phyloP scores from a whole-genome alignment of 2,888 invertebrate species.

The Mayetiola destructor region DNA sequence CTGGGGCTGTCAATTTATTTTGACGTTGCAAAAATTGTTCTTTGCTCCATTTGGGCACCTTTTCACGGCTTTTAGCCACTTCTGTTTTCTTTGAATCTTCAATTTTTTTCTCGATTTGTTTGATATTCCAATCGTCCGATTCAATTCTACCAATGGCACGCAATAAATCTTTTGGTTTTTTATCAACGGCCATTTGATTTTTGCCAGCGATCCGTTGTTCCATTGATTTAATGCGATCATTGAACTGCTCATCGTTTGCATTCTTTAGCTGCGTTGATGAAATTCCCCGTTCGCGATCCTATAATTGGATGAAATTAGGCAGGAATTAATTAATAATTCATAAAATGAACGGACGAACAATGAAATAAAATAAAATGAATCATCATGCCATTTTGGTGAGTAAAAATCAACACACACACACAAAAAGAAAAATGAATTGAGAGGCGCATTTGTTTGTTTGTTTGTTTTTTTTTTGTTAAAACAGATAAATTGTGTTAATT shows the following conservation, averaged over 20 bases:
- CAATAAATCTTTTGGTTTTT: conserved; percentile 73
- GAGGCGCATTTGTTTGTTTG: too few species aligned
- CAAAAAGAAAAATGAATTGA: neutral
- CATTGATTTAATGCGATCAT: conserved; percentile 48
- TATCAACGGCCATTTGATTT: conserved; percentile 41
- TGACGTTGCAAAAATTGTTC: conserved; percentile 48
- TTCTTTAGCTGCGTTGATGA: conserved; percentile 29
- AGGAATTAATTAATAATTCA: neutral
- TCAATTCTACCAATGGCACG: conserved; percentile 81
- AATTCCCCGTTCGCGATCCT: conserved; percentile 35
- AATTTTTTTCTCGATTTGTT: conserved; percentile 80
- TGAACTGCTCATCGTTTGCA: conserved; percentile 32
- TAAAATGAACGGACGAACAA: too few species aligned
- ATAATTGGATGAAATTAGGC: neutral
- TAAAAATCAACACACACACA: neutral
- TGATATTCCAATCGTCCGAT: conserved; percentile 80
- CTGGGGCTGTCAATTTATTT: conserved; percentile 48
- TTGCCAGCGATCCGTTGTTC: conserved; percentile 62
- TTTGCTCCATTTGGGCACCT: conserved; percentile 83
- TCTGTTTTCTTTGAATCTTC: conserved; percentile 39
- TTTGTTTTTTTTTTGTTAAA: too few species aligned
- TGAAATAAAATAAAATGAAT: neutral
- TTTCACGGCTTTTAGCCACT: conserved; percentile 43
- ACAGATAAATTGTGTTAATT: too few species aligned
- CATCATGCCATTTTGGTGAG: neutral